A percentile compares a stretch with the other conserved stretches of the same genome.
Conservation (phyloP, 2,113 vertebrate genomes). For the Pavo muticus region DNA sequence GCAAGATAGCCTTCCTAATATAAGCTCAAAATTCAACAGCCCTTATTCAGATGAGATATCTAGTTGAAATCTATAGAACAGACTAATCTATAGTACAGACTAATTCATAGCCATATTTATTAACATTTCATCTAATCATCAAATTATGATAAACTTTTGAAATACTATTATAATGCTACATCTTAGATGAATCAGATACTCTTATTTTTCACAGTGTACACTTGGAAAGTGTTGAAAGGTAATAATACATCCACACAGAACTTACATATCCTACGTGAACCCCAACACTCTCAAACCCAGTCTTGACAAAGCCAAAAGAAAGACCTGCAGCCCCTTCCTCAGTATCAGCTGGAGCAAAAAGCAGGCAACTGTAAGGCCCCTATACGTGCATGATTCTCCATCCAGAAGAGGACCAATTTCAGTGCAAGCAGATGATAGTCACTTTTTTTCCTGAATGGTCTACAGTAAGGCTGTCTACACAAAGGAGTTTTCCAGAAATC, state of each 20-base stretch:
- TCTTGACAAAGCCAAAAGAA: fast-evolving
- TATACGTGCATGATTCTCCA: background rate
- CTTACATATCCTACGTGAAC: background rate
- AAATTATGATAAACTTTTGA: background rate
- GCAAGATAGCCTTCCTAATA: constrained; percentile 9
- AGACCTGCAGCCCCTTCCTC: background rate
- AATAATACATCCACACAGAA: background rate
- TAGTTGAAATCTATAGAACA: background rate
- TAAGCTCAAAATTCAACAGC: background rate
- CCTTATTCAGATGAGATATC: background rate
- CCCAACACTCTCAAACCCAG: fast-evolving
- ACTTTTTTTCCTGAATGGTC: background rate
- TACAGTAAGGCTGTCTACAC: background rate
- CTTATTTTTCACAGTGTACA: background rate
- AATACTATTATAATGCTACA: background rate
- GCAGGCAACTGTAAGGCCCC: background rate
- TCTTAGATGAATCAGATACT: background rate
- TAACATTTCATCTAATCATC: background rate
- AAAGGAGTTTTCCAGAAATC: background rate
- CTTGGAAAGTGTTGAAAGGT: background rate
- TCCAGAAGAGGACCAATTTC: background rate
- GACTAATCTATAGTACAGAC: background rate
- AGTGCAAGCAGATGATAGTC: background rate
- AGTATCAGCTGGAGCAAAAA: background rate
- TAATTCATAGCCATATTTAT: background rate